Conservation (phyloP, 2,113 vertebrate species). For the Sardina pilchardus region DNA sequence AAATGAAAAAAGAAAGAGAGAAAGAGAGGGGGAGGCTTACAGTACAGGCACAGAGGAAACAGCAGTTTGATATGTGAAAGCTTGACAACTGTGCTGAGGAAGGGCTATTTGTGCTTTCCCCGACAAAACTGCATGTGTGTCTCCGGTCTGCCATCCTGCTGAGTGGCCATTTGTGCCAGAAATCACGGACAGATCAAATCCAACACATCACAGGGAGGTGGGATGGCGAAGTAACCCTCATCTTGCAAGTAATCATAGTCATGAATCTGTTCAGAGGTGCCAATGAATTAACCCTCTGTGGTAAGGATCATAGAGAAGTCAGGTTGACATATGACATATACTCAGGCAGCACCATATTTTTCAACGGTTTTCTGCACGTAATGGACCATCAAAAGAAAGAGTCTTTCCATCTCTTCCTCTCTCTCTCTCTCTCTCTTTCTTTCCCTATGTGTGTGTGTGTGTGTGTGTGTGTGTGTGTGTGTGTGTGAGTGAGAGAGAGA, state of each 20-base stretch:
- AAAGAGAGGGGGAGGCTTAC: background rate
- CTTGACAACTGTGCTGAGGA: conserved; percentile 17
- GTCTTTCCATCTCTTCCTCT: too few species aligned
- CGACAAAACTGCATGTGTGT: background rate
- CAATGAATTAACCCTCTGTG: background rate
- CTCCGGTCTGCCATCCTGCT: background rate
- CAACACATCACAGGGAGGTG: background rate
- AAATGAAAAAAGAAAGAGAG: background rate
- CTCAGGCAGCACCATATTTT: too few species aligned
- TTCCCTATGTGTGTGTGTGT: too few species aligned
- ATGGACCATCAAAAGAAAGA: too few species aligned
- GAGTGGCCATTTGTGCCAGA: background rate
- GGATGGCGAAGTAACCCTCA: background rate
- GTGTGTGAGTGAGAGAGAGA: background rate
- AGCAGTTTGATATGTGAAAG: background rate
- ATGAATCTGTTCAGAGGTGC: background rate
- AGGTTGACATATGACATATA: background rate
- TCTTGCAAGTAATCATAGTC: background rate
- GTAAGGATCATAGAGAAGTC: background rate
- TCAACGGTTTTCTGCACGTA: background rate
- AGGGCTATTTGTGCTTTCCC: background rate
- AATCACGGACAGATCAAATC: background rate
- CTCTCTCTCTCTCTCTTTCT: too few species aligned
- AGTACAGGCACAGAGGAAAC: background rate
- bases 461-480: background rate